phyloP scores from a whole-genome alignment of 2,797 vertebrate species.

The Neoniphon sammara region DNA sequence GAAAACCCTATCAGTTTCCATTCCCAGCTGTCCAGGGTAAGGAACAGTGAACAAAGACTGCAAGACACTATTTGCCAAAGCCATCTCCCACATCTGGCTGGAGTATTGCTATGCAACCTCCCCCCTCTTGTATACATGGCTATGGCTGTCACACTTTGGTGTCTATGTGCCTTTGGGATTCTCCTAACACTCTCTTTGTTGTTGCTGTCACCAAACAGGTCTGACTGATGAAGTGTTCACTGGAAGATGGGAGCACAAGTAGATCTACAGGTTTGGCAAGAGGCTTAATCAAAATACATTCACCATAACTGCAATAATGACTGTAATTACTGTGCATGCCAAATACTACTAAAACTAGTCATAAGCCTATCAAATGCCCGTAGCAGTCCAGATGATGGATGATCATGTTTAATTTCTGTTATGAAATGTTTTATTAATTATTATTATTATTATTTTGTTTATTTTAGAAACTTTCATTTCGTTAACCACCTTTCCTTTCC shows the following conservation, averaged over 20 bases:
- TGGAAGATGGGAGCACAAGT: slow-evolving; percentile 10
- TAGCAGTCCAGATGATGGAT: background rate
- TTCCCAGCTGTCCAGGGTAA: slow-evolving; percentile 58
- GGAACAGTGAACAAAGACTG: slow-evolving; percentile 69
- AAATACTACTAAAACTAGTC: background rate
- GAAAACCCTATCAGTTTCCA: slow-evolving; percentile 61
- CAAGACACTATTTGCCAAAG: slow-evolving; percentile 52
- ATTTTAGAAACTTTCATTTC: background rate
- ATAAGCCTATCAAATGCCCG: background rate
- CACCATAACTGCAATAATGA: background rate
- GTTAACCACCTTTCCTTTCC: too few species aligned
- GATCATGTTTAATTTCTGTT: background rate
- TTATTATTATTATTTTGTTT: background rate
- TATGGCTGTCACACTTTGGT: background rate
- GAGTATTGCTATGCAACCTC: slow-evolving; percentile 8
- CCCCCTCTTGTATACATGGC: background rate
- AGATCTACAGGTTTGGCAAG: slow-evolving; percentile 46
- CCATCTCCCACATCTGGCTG: slow-evolving; percentile 28
- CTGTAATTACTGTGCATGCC: background rate
- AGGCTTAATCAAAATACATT: background rate
- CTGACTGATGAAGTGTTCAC: background rate
- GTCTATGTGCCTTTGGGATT: slow-evolving; percentile 6
- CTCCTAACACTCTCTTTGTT: background rate
- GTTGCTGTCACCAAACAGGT: slow-evolving; percentile 42
- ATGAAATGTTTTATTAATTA: background rate